Base-by-base conservation (phyloP, 2,113 vertebrate species). In the Furnarius figulus region DNA sequence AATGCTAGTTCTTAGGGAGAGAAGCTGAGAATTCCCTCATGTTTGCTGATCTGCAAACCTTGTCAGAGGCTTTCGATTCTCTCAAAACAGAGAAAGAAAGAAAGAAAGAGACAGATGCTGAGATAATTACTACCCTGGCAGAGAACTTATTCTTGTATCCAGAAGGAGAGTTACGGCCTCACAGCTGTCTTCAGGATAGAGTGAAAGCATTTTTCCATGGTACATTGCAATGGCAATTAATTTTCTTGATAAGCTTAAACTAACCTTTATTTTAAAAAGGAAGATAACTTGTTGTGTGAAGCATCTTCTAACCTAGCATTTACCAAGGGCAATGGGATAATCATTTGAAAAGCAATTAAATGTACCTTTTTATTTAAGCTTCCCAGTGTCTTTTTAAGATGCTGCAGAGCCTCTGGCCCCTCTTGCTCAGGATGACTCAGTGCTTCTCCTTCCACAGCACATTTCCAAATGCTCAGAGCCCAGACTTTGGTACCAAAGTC, bases 161-260 rank as follows among this genome's bases (percentile, higher is more conserved):
- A 97, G 94, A 93, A 93, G 85, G 95, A 96, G 95, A 96, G 71
- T 97, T 95, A 93, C 2, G 4, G 83, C 88, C 63, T 95, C 92
- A 81, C 96, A 97, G 94, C 93, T 96, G 92, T 94, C 85, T 96
- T 63, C 71, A 89, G 89, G 76, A 89, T 37, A 33, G 83, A 97
- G 81, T 56, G 61, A 96, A 92, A 89, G 73, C 61, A 10, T 87
- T 97, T 96, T 94, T 94, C 91, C 89, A 87, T 70, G 94, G 94
- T 95, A 89, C 89, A 87, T 86, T 96, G 96, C 95, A 96, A 90
- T n/a, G 33, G 93, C 95, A 97, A 97, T 97, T 97, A 87, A 96
- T 97, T 97, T 95, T 92, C 95, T 87, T 93, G 86, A 96, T 97
- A 93, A 97, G 91, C 91, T 95, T 97, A 97, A 96, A 93, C 95